These are phyloP conservation scores for Poeciliopsis paucimaculata DNA, from an alignment of 2,797 vertebrate species.

Conservation along the genomic window DNA sequence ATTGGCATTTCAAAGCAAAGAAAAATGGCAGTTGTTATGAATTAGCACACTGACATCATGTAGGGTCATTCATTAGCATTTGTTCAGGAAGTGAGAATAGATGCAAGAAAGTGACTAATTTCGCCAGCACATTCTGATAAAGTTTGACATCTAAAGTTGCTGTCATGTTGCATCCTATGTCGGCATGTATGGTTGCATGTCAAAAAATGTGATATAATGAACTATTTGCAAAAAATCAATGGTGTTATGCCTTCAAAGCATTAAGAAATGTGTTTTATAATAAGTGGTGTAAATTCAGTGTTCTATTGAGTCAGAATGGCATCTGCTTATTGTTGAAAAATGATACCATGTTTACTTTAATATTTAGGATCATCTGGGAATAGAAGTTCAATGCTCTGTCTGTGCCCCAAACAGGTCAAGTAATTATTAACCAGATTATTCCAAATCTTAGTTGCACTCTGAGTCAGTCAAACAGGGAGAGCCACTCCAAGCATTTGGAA, in stretches of 20 bases:
- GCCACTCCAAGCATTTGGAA: background rate
- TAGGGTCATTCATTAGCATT: conserved; percentile 69
- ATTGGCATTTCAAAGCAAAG: conserved; percentile 74
- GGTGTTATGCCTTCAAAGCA: background rate
- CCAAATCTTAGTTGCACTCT: background rate
- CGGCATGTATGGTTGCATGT: background rate
- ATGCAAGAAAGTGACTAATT: conserved; percentile 21
- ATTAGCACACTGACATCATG: conserved; percentile 77
- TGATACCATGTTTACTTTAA: background rate
- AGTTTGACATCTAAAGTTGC: background rate
- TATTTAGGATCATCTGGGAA: background rate
- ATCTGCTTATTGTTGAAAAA: background rate
- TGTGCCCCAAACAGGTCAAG: background rate
- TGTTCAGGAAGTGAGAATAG: conserved; percentile 35
- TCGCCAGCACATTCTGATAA: background rate
- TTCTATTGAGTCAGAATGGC: background rate
- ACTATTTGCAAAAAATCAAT: background rate
- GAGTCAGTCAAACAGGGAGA: background rate
- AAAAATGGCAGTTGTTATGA: conserved; percentile 75
- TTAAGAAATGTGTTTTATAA: background rate
- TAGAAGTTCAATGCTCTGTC: background rate
- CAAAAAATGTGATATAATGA: background rate
- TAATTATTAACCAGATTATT: background rate
- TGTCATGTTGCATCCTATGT: background rate
- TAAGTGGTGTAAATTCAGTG: background rate